Conservation (phyloP, 2,113 vertebrate species). For the Malurus alboscapulatus region DNA sequence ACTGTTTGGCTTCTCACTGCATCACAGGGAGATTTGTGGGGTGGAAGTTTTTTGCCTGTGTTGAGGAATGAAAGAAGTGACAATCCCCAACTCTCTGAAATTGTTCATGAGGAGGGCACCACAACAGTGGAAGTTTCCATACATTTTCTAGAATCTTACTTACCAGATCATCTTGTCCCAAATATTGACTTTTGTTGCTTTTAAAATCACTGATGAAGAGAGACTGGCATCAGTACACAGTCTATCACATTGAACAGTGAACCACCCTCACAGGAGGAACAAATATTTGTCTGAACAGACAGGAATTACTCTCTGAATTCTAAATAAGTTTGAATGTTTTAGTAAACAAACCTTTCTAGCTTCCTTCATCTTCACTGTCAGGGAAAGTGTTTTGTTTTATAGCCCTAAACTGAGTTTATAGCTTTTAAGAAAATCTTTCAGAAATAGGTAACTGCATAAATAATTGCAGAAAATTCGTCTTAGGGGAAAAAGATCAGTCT, state of each 20-base stretch:
- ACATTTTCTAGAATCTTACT: neutral
- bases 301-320: neutral
- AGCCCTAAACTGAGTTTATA: neutral
- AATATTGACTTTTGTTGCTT: neutral
- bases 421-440: neutral
- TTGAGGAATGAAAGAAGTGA: neutral
- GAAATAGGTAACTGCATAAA: neutral
- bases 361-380: neutral
- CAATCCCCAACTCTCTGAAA: neutral
- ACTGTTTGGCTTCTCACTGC: neutral
- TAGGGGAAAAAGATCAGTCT: neutral
- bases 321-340: neutral
- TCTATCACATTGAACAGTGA: neutral
- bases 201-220: neutral
- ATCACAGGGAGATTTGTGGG: neutral
- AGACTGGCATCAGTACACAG: neutral
- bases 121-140: neutral
- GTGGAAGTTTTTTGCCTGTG: fast-evolving
- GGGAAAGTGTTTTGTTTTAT: neutral
- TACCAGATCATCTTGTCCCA: neutral
- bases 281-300: neutral
- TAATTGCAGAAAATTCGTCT: neutral
- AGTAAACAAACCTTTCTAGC: neutral
- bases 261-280: neutral
- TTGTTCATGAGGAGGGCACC: neutral